phyloP scores from a whole-genome alignment of 2,888 invertebrate genomes.

The Lamellibrachia columna region DNA sequence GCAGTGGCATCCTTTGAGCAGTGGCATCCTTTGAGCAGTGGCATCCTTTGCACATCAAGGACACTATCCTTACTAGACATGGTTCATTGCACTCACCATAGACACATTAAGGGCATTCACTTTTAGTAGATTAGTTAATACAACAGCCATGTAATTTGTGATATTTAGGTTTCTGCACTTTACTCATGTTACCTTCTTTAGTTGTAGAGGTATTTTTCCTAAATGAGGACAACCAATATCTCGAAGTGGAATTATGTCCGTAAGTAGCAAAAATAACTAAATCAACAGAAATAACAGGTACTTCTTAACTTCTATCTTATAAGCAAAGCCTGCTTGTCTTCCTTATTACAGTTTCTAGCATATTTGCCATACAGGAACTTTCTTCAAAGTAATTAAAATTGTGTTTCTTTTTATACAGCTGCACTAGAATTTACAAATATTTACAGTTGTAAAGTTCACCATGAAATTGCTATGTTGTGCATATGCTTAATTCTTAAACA shows the following conservation, averaged over 20 bases:
- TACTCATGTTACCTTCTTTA: conserved; percentile 44
- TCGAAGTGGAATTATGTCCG: conserved; percentile 69
- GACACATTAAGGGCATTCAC: neutral
- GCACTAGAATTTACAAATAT: conserved; percentile 43
- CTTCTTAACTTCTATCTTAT: too few relatives aligned
- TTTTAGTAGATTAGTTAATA: neutral
- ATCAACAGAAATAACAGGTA: neutral
- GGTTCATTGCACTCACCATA: neutral
- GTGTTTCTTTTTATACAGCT: too few relatives aligned
- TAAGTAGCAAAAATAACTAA: conserved; percentile 57
- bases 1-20: too few relatives aligned
- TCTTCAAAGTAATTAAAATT: neutral
- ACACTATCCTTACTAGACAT: too few relatives aligned
- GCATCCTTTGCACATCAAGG: too few relatives aligned
- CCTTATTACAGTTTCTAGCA: neutral
- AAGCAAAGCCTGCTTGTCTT: too few relatives aligned
- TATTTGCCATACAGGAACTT: neutral
- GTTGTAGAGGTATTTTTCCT: conserved; percentile 70
- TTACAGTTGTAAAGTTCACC: too few relatives aligned
- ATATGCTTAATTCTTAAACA: neutral
- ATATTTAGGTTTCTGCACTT: neutral
- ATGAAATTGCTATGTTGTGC: neutral
- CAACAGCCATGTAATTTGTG: neutral
- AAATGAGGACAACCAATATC: conserved; percentile 66
- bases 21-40: too few relatives aligned